These are phyloP conservation scores for Yponomeuta evonymella DNA, from an alignment of 2,888 invertebrate genomes.

Conservation along the genomic window DNA sequence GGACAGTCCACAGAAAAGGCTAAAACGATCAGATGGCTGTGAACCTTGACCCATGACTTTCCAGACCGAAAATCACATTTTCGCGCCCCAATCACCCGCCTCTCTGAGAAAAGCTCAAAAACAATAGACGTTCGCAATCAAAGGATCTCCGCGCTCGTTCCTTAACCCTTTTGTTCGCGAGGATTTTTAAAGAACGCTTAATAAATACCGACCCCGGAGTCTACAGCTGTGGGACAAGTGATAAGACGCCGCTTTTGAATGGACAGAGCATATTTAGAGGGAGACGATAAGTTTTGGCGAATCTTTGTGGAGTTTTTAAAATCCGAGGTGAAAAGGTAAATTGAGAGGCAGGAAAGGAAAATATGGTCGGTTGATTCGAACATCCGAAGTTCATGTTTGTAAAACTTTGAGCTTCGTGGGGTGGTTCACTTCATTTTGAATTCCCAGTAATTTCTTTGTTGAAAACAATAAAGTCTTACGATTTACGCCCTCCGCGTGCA, in stretches of 20 bases:
- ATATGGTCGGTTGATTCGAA: background rate
- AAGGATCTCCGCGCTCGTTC: constrained; percentile 3
- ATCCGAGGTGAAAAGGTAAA: background rate
- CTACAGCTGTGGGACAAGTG: background rate
- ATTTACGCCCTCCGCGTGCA: too few species aligned
- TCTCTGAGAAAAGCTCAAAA: background rate
- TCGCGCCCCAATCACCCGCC: background rate
- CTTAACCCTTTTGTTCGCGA: constrained; percentile 8
- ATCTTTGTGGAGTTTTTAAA: background rate
- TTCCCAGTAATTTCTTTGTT: too few species aligned
- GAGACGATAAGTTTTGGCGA: background rate
- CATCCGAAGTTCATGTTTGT: background rate
- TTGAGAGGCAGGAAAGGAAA: background rate
- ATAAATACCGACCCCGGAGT: constrained; percentile 6
- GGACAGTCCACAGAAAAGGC: too few species aligned
- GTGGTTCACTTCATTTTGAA: too few species aligned
- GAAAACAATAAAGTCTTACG: too few species aligned
- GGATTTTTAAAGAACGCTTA: constrained; percentile 13
- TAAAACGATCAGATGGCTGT: background rate
- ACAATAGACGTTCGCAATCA: constrained; percentile 8
- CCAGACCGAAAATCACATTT: background rate
- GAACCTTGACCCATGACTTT: background rate
- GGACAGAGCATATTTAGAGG: background rate
- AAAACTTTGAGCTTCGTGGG: background rate
- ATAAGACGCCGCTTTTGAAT: background rate